Conservation (phyloP, 2,888 invertebrate genomes). For the Calameuta pallipes region DNA sequence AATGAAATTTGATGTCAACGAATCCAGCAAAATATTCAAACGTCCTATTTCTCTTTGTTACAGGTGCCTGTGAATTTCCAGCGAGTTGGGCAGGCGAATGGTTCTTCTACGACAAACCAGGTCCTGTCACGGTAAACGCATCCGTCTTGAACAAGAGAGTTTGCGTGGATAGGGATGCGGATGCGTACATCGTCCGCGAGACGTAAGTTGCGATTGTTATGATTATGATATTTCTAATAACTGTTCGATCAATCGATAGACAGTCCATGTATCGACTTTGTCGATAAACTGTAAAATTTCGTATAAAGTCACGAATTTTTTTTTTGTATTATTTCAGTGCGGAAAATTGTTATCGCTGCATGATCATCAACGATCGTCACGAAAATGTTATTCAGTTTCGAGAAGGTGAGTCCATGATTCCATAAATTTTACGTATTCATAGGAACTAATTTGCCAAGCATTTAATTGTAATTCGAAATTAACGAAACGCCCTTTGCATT, state of each 20-base stretch:
- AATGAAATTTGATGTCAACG: too few species aligned
- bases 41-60: conserved; percentile 57
- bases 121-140: conserved; percentile 56
- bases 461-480: too few species aligned
- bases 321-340: conserved; percentile 54
- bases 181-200: conserved; percentile 68
- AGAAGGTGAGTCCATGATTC: conserved; percentile 67
- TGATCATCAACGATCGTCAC: conserved; percentile 69
- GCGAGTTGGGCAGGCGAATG: conserved; percentile 77
- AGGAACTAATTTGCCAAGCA: too few species aligned
- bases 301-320: background rate
- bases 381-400: conserved; percentile 71
- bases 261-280: too few species aligned
- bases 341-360: conserved; percentile 68
- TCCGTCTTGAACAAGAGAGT: conserved; percentile 72
- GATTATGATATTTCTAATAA: too few species aligned
- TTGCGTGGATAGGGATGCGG: conserved; percentile 76
- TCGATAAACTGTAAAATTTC: too few species aligned
- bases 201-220: too few species aligned
- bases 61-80: conserved; percentile 78
- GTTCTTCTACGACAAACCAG: conserved; percentile 77
- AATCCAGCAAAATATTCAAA: background rate
- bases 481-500: too few species aligned
- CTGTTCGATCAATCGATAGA: too few species aligned
- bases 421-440: too few species aligned